Base-by-base conservation (phyloP, 2,888 invertebrate genomes). In the Orchesellides sinensis region DNA sequence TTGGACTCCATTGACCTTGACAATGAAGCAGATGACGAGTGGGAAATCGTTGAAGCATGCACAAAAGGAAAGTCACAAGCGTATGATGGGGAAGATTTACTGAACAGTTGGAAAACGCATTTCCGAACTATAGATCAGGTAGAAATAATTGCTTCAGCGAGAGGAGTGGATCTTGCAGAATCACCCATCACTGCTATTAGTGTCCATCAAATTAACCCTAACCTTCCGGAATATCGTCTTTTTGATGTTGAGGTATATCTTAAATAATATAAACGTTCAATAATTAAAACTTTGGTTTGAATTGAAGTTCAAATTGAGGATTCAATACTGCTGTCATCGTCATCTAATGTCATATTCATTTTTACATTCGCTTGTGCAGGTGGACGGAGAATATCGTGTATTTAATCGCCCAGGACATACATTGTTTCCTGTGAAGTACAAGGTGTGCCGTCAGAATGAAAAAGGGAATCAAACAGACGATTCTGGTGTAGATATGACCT, bases 81-180 rank as follows among this genome's bases (percentile, higher is more conserved):
- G 10, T 79, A 73, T 21, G 77, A 72, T n/a, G 72, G 69, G 88
- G 92, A 92, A 87, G 95, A 96, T 90, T 90, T 95, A 87, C 91
- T 95, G 84, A 94, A 94, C 19, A 94, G 96, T 6, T 92, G 93
- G 85, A 93, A 93, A 85, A 96, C 96, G 80, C 96, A 96, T 91
- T 96, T 96, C 91, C 93, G 94, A 87, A 96, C 96, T 17, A 75
- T 87, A 61, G 84, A 79, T 0, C 81, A 84, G 17, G 74, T 85
- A 5, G 86, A 87, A 72, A 61, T 73, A 6, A 81, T 84, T 40
- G 84, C 83, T 10, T 61, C 49, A 6, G 56, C 45, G 10, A 54
- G 74, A 32, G 73, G 69, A 32, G 68, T 80, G 14, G 83, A 74
- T 52, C 69, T 72, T 59, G 61, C 82, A 56, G 59, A 79, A 14